Percentiles rank a stretch among this genome's conserved stretches.
Evolutionary conservation across 2,797 vertebrate species (phyloP).

Genomic region (Gymnoscopelus braueri): DNA sequence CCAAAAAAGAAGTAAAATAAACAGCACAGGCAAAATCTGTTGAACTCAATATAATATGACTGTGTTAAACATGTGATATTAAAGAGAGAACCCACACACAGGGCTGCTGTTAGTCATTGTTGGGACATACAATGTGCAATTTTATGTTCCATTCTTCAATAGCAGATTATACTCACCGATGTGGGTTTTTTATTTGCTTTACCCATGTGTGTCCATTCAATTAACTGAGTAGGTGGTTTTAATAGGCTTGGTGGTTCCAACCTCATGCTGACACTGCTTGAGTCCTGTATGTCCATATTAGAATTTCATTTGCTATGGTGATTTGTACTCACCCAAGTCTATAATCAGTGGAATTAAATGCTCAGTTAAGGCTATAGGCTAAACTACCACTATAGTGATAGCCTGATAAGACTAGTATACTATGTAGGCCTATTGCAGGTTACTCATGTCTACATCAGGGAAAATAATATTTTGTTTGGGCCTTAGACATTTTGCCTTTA

Average conservation of each 20-base stretch:
- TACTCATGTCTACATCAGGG: too few relatives aligned
- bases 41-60: neutral
- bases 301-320: constrained; percentile 15
- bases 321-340: neutral
- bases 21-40: constrained; percentile 2
- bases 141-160: neutral
- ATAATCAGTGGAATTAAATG: neutral
- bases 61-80: constrained; percentile 9
- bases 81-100: neutral
- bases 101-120: neutral
- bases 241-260: constrained; percentile 18
- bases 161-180: constrained; percentile 7
- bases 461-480: too few relatives aligned
- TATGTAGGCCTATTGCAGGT: too few relatives aligned
- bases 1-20: neutral
- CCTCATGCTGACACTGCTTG: constrained; percentile 1
- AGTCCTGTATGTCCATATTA: neutral
- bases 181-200: constrained; percentile 1
- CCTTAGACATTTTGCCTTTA: too few relatives aligned
- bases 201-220: neutral
- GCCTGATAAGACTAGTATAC: too few relatives aligned
- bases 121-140: neutral
- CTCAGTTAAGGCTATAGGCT: too few relatives aligned
- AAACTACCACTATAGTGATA: too few relatives aligned
- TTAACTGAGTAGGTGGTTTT: neutral